These are phyloP conservation scores for Neotoma lepida DNA, from an alignment of 2,113 vertebrate species.

Conservation along the genomic window DNA sequence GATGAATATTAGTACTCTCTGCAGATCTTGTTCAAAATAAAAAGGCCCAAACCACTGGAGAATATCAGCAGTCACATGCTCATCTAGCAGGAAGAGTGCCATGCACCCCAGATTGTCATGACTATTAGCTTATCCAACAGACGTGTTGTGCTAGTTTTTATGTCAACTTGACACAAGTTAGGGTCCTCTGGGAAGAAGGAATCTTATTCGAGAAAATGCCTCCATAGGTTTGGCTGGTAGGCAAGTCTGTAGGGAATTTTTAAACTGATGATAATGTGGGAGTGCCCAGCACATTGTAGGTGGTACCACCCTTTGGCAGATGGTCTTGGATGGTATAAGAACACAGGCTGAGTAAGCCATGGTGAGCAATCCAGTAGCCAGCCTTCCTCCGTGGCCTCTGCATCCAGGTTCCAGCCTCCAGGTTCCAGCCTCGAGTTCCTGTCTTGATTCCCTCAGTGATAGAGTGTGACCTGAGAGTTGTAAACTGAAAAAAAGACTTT, in stretches of 20 bases:
- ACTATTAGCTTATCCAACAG: background rate
- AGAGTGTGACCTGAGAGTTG: background rate
- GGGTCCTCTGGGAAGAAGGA: background rate
- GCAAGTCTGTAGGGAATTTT: background rate
- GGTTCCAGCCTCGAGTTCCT: background rate
- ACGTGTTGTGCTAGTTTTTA: background rate
- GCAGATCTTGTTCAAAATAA: background rate
- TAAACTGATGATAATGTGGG: background rate
- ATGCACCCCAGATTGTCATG: rapidly evolving
- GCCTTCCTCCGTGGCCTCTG: background rate
- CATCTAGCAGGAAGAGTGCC: background rate
- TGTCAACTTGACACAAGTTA: background rate
- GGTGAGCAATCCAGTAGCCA: background rate
- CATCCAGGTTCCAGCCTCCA: background rate
- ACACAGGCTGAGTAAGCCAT: background rate
- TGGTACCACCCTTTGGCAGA: background rate
- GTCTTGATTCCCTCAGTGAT: background rate
- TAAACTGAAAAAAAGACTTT: background rate
- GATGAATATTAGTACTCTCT: background rate
- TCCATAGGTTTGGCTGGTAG: background rate
- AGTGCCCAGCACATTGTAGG: background rate
- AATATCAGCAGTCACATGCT: background rate
- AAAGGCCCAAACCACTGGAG: background rate
- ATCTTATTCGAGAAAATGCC: background rate
- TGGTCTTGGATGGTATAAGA: background rate